Percentiles rank a stretch among this genome's conserved stretches.
Conservation (phyloP, 2,888 invertebrate species). For the Latrodectus elegans region DNA sequence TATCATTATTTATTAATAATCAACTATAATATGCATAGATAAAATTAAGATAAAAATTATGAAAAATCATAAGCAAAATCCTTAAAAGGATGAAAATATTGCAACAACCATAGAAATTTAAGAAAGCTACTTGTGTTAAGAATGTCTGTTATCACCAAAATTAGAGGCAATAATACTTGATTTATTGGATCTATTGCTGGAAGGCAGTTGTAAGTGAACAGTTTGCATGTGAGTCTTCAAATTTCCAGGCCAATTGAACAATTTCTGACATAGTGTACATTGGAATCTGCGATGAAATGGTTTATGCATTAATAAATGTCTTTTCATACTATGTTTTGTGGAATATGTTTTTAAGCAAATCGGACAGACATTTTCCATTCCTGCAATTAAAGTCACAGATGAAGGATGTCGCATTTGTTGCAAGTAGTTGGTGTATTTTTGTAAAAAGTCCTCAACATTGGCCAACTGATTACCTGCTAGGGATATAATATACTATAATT, state of each 20-base stretch:
- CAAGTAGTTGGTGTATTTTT: slow-evolving; percentile 62
- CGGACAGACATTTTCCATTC: slow-evolving; percentile 70
- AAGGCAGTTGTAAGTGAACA: slow-evolving; percentile 59
- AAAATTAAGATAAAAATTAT: too few relatives aligned
- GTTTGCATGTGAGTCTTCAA: slow-evolving; percentile 70
- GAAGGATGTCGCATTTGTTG: slow-evolving; percentile 62
- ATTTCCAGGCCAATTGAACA: slow-evolving; percentile 71
- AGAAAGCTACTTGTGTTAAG: not conserved
- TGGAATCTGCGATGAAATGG: slow-evolving; percentile 69
- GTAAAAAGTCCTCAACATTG: slow-evolving; percentile 67
- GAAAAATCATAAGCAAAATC: too few relatives aligned
- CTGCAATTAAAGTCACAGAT: slow-evolving; percentile 48
- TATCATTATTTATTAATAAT: too few relatives aligned
- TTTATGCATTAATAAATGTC: slow-evolving; percentile 70
- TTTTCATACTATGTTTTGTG: slow-evolving; percentile 70
- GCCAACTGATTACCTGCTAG: slow-evolving; percentile 55
- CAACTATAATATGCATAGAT: too few relatives aligned
- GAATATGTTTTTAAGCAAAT: slow-evolving; percentile 70
- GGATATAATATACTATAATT: not conserved
- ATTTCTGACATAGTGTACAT: slow-evolving; percentile 67
- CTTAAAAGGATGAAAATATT: too few relatives aligned
- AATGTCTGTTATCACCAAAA: not conserved
- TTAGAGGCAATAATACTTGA: not conserved
- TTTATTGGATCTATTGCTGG: slow-evolving; percentile 20
- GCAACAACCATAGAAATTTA: too few relatives aligned